These are phyloP conservation scores for Thymelicus sylvestris DNA, from an alignment of 2,888 invertebrate genomes.

Conservation along the genomic window DNA sequence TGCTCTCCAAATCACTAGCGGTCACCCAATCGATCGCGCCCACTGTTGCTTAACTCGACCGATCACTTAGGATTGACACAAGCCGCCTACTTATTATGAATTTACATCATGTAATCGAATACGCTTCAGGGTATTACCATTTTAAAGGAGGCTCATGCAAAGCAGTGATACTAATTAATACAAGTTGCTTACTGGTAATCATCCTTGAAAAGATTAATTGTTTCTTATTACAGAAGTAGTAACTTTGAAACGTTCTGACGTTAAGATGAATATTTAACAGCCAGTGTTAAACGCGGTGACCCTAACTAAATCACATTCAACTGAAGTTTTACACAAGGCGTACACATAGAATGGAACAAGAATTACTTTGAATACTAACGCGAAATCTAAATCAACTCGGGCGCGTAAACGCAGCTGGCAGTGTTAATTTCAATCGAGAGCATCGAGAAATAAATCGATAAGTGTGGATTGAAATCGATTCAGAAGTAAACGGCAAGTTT, in stretches of 20 bases:
- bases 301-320: constrained; percentile 64
- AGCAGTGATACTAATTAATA: neutral
- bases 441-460: constrained; percentile 49
- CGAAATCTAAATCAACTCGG: constrained; percentile 56
- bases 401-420: constrained; percentile 65
- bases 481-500: constrained; percentile 60
- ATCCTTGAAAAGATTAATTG: constrained; percentile 11
- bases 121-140: neutral
- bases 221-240: constrained; percentile 19
- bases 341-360: constrained; percentile 66
- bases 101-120: neutral
- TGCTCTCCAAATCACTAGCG: too few relatives aligned
- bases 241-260: constrained; percentile 21
- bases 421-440: constrained; percentile 69
- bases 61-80: too few relatives aligned
- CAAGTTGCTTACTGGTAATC: neutral
- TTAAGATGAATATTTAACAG: constrained; percentile 34
- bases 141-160: neutral
- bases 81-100: too few relatives aligned
- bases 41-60: too few relatives aligned
- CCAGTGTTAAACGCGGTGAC: constrained; percentile 47
- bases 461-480: constrained; percentile 59
- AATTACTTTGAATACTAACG: constrained; percentile 66
- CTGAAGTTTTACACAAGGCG: constrained; percentile 60
- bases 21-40: too few relatives aligned